Evolutionary conservation across 2,888 invertebrate genomes (phyloP).

Genomic region (Notodonta dromedarius): DNA sequence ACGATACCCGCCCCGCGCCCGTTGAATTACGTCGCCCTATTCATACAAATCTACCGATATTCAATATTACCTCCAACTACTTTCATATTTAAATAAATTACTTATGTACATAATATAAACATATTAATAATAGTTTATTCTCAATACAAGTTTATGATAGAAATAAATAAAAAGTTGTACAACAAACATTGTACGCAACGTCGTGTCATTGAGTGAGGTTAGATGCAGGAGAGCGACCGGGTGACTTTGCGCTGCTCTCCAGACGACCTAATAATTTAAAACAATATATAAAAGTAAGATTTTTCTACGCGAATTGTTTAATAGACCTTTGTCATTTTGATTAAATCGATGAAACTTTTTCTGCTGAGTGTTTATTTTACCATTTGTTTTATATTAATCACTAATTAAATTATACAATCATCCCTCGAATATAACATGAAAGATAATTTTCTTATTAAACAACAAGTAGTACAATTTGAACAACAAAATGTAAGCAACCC

Average conservation of each 20-base stretch:
- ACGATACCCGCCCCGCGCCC: neutral
- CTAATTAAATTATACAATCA: neutral
- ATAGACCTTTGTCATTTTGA: constrained; percentile 21
- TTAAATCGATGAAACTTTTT: constrained; percentile 11
- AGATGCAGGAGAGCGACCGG: constrained; percentile 62
- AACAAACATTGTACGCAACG: constrained; percentile 35
- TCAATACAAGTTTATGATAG: constrained; percentile 1
- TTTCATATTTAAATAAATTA: neutral
- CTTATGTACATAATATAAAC: neutral
- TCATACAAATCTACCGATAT: neutral
- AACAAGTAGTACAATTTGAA: neutral
- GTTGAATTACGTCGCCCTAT: neutral
- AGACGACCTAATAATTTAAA: constrained; percentile 71
- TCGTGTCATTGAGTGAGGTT: constrained; percentile 55
- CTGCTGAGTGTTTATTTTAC: neutral
- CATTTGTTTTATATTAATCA: neutral
- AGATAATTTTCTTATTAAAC: neutral
- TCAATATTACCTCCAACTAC: neutral
- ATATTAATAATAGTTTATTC: neutral
- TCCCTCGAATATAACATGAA: neutral
- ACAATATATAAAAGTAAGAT: constrained; percentile 45
- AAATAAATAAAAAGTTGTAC: constrained; percentile 29
- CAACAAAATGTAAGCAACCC: constrained; percentile 19
- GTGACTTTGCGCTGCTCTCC: constrained; percentile 75
- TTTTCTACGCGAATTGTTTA: constrained; percentile 26